Base-by-base conservation (phyloP, 2,888 invertebrate species). In the Busseola fusca region DNA sequence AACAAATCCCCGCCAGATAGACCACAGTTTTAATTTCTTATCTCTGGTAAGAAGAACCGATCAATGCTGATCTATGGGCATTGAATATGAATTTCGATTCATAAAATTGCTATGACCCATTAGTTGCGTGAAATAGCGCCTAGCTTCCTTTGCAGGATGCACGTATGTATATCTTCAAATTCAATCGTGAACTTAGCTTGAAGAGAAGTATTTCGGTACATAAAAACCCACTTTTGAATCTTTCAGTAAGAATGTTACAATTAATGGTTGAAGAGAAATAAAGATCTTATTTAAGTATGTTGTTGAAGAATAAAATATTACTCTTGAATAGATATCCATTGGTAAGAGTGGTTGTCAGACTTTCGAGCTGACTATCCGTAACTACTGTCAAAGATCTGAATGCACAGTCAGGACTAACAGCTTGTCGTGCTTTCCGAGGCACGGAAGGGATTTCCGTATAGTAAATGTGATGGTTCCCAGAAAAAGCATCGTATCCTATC, bases 81-180 rank as follows among this genome's bases (percentile, higher is more conserved):
- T 60, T 34, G 56, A 74, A 74, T 64, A 64, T 67, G 56, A 74
- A 57, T 45, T 25, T 21, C 12, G 25, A 25, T 48, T 25, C 25
- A 75, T 78, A 63, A 69, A 69, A 40, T 65, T 18, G 69, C 27
- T 58, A 56, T 54, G 34, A 56, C 9, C 76, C 69, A 77, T 80
- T 75, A 63, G 42, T 63, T 63, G 14, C 40, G 45, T 66, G 54
- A 63, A 63, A 80, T 63, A 34, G 30, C 56, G 42, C 10, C 54
- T 34, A 58, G 58, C 69, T 80, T 76, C 63, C 50, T 64, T 75
- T 62, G 42, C 18, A 65, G 54, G 42, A 45, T 25, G 58, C 48
- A 60, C 64, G n/a, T n/a, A n/a, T n/a, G 54, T 75, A 48, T 42
- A 62, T 69, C 52, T 65, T 63, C 16, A 27, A 63, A 50, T 63